phyloP scores from a whole-genome alignment of 2,888 invertebrate species.

The Leucophenga maculata region DNA sequence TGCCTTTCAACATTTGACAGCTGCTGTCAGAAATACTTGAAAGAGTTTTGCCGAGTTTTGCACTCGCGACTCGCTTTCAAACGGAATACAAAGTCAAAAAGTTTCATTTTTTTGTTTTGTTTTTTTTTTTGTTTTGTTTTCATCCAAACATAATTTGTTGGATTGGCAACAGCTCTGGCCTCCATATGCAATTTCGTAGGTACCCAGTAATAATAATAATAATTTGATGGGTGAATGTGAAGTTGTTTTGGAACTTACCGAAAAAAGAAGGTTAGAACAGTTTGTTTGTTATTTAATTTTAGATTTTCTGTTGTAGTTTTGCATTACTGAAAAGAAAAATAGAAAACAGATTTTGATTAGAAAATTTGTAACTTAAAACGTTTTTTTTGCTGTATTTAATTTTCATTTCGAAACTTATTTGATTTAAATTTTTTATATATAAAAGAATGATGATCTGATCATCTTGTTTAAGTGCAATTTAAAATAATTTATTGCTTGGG shows the following conservation, averaged over 20 bases:
- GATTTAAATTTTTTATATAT: too few species aligned
- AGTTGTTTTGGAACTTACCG: conserved; percentile 37
- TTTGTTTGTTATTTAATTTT: conserved; percentile 49
- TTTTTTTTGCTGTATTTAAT: neutral
- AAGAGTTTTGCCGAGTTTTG: conserved; percentile 60
- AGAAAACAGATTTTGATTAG: neutral
- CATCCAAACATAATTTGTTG: too few species aligned
- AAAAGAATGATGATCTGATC: too few species aligned
- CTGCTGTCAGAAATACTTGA: conserved; percentile 63
- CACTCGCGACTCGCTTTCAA: neutral
- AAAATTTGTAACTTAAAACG: too few species aligned
- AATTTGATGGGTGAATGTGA: too few species aligned
- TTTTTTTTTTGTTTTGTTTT: neutral
- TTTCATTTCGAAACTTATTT: too few species aligned
- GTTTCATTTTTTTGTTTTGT: conserved; percentile 14
- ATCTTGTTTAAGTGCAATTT: too few species aligned
- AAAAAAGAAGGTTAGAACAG: conserved; percentile 47
- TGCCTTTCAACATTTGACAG: conserved; percentile 64
- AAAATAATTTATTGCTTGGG: neutral
- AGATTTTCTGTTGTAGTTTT: conserved; percentile 48
- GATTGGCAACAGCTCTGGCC: too few species aligned
- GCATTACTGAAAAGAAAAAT: conserved; percentile 30
- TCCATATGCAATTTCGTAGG: too few species aligned
- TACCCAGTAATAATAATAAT: too few species aligned
- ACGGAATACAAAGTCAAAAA: conserved; percentile 14